Evolutionary conservation across 1,140 invertebrate genomes (phyloP).

Genomic region (Steinernema feltiae): DNA sequence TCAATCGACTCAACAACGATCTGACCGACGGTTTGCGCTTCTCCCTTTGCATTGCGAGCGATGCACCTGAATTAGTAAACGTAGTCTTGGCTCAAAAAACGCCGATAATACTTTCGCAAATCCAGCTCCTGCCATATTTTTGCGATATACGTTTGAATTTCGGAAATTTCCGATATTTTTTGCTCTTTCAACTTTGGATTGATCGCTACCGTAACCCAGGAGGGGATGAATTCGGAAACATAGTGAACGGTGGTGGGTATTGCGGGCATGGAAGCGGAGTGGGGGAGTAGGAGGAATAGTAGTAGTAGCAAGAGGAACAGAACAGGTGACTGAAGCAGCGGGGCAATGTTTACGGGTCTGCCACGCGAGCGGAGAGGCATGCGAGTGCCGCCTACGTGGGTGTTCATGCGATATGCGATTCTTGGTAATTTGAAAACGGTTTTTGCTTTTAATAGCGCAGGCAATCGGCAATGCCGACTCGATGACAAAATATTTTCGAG

Average conservation of each 20-base stretch:
- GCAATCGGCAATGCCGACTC: too few relatives aligned
- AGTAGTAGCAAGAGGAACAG: too few relatives aligned
- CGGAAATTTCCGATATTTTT: not conserved
- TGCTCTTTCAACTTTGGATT: not conserved
- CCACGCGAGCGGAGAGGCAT: not conserved
- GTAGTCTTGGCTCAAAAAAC: not conserved
- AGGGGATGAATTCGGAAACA: not conserved
- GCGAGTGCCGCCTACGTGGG: not conserved
- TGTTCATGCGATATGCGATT: too few relatives aligned
- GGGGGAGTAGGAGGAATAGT: not conserved
- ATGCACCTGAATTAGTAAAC: slow-evolving; percentile 16
- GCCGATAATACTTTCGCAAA: not conserved
- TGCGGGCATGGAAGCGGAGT: not conserved
- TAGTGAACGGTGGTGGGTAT: not conserved
- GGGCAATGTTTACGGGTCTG: not conserved
- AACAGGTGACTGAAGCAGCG: not conserved
- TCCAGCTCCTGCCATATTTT: slow-evolving; percentile 6
- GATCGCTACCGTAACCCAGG: not conserved
- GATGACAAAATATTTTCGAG: too few relatives aligned
- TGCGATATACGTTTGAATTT: slow-evolving; percentile 4
- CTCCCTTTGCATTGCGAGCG: slow-evolving; percentile 39
- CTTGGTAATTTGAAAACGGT: not conserved
- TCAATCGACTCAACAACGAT: slow-evolving; percentile 50
- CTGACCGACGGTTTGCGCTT: slow-evolving; percentile 44
- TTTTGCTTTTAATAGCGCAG: not conserved